Evolutionary conservation across 2,113 vertebrate genomes (phyloP).

Genomic region (Alexandromys fortis): DNA sequence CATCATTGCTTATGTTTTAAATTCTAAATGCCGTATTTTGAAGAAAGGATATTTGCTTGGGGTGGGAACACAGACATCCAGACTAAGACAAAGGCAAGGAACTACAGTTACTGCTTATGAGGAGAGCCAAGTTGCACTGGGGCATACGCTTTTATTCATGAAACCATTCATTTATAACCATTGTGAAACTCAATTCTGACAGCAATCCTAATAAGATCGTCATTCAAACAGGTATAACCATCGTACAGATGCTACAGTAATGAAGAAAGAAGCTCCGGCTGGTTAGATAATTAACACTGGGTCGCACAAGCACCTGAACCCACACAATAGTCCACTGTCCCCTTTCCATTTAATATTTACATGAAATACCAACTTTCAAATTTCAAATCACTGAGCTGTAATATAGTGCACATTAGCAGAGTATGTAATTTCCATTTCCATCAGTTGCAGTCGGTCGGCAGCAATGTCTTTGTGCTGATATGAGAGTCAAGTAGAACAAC

Average conservation of each 20-base stretch:
- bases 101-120: not conserved
- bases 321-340: not conserved
- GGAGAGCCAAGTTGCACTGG: not conserved
- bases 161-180: not conserved
- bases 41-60: not conserved
- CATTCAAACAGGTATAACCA: not conserved
- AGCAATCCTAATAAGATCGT: not conserved
- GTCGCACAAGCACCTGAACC: not conserved
- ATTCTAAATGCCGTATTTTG: not conserved
- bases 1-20: not conserved
- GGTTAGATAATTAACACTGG: not conserved
- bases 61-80: not conserved
- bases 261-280: not conserved
- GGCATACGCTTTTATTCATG: not conserved
- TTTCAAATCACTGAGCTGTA: constrained; percentile 56
- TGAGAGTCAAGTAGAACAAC: not conserved
- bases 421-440: constrained; percentile 62
- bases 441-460: constrained; percentile 27
- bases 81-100: not conserved
- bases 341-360: constrained; percentile 25
- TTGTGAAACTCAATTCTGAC: not conserved
- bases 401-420: not conserved
- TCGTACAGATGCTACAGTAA: not conserved
- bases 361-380: constrained; percentile 49
- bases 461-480: constrained; percentile 36